Percentiles rank a stretch among this genome's conserved stretches.
Conservation (phyloP, 2,113 vertebrate genomes). For the Apodemus sylvaticus region DNA sequence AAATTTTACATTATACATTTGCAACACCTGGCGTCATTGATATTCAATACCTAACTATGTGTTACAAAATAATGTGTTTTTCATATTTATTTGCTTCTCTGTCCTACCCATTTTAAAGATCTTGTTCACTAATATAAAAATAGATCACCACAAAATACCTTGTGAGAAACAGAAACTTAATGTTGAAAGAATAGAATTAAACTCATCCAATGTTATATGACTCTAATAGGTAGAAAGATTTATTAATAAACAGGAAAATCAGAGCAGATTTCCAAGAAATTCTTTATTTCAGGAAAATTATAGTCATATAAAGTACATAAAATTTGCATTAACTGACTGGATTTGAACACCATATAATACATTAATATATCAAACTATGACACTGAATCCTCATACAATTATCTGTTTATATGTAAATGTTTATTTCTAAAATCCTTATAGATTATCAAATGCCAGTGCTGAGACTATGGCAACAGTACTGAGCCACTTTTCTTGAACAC, state of each 20-base stretch:
- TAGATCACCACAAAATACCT: background rate
- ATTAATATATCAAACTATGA: background rate
- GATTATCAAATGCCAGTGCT: background rate
- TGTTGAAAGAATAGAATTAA: background rate
- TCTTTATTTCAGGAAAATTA: constrained; percentile 26
- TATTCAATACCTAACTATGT: background rate
- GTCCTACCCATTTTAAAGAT: background rate
- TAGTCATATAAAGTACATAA: constrained; percentile 22
- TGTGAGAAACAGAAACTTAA: background rate
- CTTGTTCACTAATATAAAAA: background rate
- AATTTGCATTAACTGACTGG: background rate
- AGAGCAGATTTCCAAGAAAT: constrained; percentile 7
- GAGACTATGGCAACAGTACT: background rate
- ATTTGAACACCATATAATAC: background rate
- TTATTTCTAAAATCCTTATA: constrained; percentile 23
- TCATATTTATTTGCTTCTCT: constrained; percentile 44
- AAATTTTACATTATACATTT: background rate
- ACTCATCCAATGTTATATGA: background rate
- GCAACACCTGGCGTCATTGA: background rate
- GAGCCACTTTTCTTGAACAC: background rate
- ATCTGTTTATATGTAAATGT: background rate
- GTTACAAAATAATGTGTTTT: constrained; percentile 16
- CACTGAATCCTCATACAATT: background rate
- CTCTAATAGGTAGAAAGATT: background rate
- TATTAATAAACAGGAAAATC: background rate